phyloP scores from a whole-genome alignment of 2,888 invertebrate species.

The Odontothrips loti region DNA sequence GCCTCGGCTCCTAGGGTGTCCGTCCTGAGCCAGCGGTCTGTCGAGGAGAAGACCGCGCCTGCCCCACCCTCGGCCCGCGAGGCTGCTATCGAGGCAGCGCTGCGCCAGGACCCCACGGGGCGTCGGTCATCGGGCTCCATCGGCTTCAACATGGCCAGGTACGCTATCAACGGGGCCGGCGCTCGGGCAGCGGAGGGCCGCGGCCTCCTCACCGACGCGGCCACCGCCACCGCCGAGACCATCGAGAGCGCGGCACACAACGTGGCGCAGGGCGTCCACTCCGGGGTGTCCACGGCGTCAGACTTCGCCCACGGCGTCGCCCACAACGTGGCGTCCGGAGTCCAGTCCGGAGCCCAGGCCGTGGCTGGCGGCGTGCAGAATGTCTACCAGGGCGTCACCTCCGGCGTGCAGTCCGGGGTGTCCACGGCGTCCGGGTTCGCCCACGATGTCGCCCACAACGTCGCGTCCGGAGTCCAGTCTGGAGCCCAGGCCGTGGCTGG shows the following conservation, averaged over 20 bases:
- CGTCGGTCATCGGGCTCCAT: neutral
- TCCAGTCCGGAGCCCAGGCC: neutral
- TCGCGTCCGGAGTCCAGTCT: neutral
- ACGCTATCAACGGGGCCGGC: neutral
- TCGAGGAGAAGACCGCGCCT: neutral
- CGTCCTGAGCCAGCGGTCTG: neutral
- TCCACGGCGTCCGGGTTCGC: neutral
- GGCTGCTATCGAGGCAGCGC: neutral
- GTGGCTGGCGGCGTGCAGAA: neutral
- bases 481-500: neutral
- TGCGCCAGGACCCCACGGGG: neutral
- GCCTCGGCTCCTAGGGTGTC: neutral
- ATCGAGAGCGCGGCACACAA: neutral
- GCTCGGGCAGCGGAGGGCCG: neutral
- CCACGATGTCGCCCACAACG: neutral
- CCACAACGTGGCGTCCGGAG: neutral
- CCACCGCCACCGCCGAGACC: neutral
- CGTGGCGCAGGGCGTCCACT: neutral
- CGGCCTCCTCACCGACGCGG: neutral
- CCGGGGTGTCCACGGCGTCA: neutral
- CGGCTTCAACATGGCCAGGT: neutral
- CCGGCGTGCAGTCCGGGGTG: neutral
- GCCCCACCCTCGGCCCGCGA: neutral
- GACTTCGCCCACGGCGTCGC: neutral
- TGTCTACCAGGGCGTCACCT: neutral